These are phyloP conservation scores for Hylaea fasciaria DNA, from an alignment of 2,888 invertebrate genomes.

Conservation along the genomic window DNA sequence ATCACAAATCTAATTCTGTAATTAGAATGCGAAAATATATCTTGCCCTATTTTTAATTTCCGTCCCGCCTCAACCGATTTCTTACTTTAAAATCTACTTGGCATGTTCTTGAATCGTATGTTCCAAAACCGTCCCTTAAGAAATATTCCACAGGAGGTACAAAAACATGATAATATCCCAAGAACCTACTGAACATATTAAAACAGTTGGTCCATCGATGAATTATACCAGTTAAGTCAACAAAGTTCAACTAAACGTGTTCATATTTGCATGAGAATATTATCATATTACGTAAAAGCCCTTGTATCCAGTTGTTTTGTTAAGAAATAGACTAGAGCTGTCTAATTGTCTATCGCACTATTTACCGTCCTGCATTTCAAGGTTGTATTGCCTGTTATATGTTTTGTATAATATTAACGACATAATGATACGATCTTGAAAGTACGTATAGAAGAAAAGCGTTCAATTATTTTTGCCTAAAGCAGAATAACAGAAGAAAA, in stretches of 20 bases:
- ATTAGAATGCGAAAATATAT: slow-evolving; percentile 4
- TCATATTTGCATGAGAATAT: slow-evolving; percentile 29
- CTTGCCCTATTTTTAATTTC: not conserved
- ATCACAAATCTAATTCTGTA: slow-evolving; percentile 12
- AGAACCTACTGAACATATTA: slow-evolving; percentile 16
- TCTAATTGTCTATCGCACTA: slow-evolving; percentile 7
- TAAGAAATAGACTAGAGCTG: not conserved
- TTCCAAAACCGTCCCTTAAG: slow-evolving; percentile 7
- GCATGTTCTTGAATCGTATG: slow-evolving; percentile 16
- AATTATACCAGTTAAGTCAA: slow-evolving; percentile 21
- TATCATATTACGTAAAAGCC: slow-evolving; percentile 5
- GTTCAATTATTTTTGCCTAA: not conserved
- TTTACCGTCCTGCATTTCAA: slow-evolving; percentile 32
- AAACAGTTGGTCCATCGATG: slow-evolving; percentile 13
- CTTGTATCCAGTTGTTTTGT: not conserved
- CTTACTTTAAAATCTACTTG: slow-evolving; percentile 18
- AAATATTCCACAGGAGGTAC: slow-evolving; percentile 3
- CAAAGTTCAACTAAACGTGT: slow-evolving; percentile 13
- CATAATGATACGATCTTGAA: slow-evolving; percentile 26
- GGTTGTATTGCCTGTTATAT: slow-evolving; percentile 35
- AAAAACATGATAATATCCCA: slow-evolving; percentile 5
- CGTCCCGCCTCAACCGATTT: slow-evolving; percentile 11
- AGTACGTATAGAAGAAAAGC: not conserved
- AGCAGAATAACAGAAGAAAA: not conserved
- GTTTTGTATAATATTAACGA: slow-evolving; percentile 12